Base-by-base conservation (phyloP, 1,140 invertebrate species). In the Vollenhovia emeryi region DNA sequence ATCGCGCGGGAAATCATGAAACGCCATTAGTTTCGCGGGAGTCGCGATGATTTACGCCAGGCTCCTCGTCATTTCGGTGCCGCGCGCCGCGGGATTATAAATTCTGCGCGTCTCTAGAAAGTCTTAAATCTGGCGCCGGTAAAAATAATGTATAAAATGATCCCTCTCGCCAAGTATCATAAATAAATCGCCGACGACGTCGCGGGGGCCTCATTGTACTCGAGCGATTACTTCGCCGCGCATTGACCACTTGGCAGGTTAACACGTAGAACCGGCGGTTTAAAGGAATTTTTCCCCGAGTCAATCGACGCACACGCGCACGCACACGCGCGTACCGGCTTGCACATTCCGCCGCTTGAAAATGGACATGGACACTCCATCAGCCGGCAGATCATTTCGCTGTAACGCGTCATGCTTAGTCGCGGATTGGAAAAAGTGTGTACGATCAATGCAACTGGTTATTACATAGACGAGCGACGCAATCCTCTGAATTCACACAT, bases 121-220 rank as follows among this genome's bases (percentile, higher is more conserved):
- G 62, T 68, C 80, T 85, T 85, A 86, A 87, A 76, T 87, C 24
- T 24, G 27, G 43, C 43, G 21, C 4, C 66, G 36, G 33, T 18
- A 74, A 76, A 87, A 66, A 59, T 78, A 43, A 73, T 57, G 75
- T 87, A 87, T 87, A 79, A 86, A 82, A 88, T 75, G 57, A 86
- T 87, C 30, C 48, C 55, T 24, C 55, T 27, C 36, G 59, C 80
- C 2, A 43, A 55, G 43, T 64, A 66, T 86, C 85, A 27, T 75
- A 78, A 75, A 84, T 86, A 88, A 88, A 88, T 76, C 71, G 52
- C 7, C 40, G 75, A 76, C 86, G 48, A 86, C 21, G 60, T 86
- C 62, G 84, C 50, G 69, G 27, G 43, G 40, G 40, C 30, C n/a
- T 74, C 50, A 76, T 76, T 83, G 76, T 84, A 27, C 50, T 7